Base-by-base conservation (phyloP, 2,113 vertebrate species). In the Marmota monax region DNA sequence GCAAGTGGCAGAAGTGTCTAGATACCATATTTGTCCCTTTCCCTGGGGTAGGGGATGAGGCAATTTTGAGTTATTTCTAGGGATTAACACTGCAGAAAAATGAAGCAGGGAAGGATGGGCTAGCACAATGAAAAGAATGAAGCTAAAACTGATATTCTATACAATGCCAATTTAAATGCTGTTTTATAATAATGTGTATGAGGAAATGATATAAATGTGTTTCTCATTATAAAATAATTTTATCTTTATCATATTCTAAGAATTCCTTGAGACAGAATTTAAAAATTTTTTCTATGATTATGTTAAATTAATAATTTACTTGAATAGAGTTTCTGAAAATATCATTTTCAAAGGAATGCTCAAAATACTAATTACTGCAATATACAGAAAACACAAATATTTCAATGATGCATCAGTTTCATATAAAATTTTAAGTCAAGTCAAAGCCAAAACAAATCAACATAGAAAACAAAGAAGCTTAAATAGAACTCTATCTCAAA, bases 301-400 rank as follows among this genome's bases (percentile, higher is more conserved):
- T 25, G 78, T 98, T 97, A 97, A 56, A 92, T 25, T 67, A 65
- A 92, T 97, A 98, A 96, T 98, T 98, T 97, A 96, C 98, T 97
- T 97, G 96, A 94, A 90, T 94, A 97, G 77, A 97, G 77, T 85
- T 95, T 90, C 92, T 97, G 96, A 97, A 94, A 95, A 74, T 96
- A 98, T 97, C 27, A 83, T 96, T 97, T 97, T 90, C 83, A 87
- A 90, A 95, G 87, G 94, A 94, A n/a, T 42, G 37, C 79, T 98
- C 97, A 97, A 87, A 95, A 96, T 94, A 96, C 87, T 97, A 88
- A 34, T 94, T 97, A 92, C 42, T 85, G 79, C 83, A 97, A 97
- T 82, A 77, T 73, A 92, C 42, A 93, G 73, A 91, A 96, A 74
- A 96, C 90, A 97, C 86, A 39, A 95, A 90, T 39, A 95, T 97